Evolutionary conservation across 1,140 invertebrate species (phyloP).

Genomic region (Dufourea novaeangliae): DNA sequence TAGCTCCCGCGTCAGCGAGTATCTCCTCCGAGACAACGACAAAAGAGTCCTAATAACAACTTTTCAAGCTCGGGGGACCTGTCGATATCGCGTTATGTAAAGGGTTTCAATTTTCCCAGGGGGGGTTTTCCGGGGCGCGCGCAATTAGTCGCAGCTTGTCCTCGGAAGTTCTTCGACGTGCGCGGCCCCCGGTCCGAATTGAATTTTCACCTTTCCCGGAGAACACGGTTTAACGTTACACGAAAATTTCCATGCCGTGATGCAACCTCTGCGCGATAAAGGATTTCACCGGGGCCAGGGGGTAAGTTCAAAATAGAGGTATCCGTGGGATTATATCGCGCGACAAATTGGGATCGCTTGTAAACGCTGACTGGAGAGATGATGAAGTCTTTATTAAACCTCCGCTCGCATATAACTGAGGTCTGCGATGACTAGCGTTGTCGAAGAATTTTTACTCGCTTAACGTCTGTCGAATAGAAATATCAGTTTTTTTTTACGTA

Average conservation of each 20-base stretch:
- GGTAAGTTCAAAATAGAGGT: background rate
- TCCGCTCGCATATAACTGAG: too few species aligned
- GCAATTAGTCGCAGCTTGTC: conserved; percentile 9
- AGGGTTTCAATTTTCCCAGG: background rate
- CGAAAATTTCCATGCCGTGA: background rate
- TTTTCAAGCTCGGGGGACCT: background rate
- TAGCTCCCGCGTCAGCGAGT: background rate
- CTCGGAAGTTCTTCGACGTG: conserved; percentile 23
- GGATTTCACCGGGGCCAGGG: background rate
- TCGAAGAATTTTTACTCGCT: too few species aligned
- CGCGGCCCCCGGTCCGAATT: background rate
- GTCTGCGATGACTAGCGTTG: too few species aligned
- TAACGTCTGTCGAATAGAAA: too few species aligned
- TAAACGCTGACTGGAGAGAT: background rate
- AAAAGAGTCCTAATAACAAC: background rate
- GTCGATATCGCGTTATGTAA: background rate
- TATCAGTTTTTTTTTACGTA: too few species aligned
- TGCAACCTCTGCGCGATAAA: background rate
- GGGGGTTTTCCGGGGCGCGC: background rate
- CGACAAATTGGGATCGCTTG: background rate
- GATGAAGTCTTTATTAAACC: too few species aligned
- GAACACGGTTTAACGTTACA: background rate
- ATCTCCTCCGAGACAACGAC: too few species aligned
- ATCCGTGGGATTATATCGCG: background rate
- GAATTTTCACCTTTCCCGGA: conserved; percentile 4